Percentiles rank a stretch among this genome's conserved stretches.
phyloP scores from a whole-genome alignment of 2,113 vertebrate species.

The Pandion haliaetus region DNA sequence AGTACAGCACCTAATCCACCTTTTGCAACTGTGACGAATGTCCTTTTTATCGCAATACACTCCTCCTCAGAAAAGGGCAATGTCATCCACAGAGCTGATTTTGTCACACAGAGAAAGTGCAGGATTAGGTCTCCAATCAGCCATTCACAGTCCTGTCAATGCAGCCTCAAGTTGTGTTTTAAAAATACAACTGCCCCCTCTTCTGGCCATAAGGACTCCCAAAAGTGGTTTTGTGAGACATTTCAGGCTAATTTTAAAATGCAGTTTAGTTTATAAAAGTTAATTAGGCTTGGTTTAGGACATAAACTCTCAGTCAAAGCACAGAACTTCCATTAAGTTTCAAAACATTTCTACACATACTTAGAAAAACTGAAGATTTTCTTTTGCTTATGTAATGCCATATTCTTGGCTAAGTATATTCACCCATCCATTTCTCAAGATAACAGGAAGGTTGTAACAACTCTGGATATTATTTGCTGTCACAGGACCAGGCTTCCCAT shows the following conservation, averaged over 20 bases:
- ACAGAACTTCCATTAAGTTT: background rate
- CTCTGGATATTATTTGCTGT: background rate
- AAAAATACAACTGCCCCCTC: constrained; percentile 36
- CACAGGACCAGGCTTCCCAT: background rate
- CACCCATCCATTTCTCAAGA: background rate
- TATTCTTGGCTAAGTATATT: background rate
- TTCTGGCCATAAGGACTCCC: background rate
- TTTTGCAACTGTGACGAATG: background rate
- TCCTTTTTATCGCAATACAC: background rate
- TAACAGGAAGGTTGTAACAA: background rate
- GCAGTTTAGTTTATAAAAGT: background rate
- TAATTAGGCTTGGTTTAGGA: background rate
- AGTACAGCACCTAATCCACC: background rate
- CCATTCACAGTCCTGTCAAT: background rate
- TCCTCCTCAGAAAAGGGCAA: background rate
- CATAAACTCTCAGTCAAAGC: background rate
- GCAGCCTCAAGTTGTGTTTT: background rate
- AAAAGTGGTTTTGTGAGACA: background rate
- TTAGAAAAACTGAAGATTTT: background rate
- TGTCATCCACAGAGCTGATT: background rate
- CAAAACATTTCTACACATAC: background rate
- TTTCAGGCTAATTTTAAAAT: background rate
- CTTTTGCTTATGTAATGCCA: background rate
- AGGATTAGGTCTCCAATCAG: background rate
- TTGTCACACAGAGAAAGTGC: background rate